phyloP scores from a whole-genome alignment of 35 echinoderm and acorn worm genomes.

The Lytechinus variegatus region DNA sequence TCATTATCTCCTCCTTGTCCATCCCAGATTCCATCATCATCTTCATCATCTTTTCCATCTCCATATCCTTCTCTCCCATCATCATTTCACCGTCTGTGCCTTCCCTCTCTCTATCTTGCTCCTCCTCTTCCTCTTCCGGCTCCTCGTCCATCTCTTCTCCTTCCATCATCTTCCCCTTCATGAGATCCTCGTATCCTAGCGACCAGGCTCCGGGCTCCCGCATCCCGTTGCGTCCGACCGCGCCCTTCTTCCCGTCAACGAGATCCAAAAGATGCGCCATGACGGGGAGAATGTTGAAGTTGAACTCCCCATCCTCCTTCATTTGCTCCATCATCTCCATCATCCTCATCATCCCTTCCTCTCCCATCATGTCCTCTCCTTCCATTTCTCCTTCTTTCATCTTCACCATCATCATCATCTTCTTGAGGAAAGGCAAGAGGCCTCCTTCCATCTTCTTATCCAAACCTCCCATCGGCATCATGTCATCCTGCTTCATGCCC shows the following conservation, averaged over 20 bases:
- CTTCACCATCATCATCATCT: conserved; percentile 44
- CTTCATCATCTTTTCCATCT: not conserved
- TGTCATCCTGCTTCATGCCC: not conserved
- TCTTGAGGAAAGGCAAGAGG: conserved; percentile 29
- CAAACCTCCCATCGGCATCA: not conserved
- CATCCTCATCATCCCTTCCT: conserved; percentile 35
- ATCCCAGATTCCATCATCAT: not conserved
- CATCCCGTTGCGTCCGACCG: not conserved
- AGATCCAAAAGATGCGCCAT: not conserved
- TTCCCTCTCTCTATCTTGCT: not conserved
- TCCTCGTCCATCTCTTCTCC: not conserved
- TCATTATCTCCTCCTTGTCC: conserved; percentile 9
- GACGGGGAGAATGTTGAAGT: not conserved
- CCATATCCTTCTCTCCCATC: conserved; percentile 36
- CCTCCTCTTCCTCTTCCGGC: not conserved
- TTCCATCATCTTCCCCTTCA: not conserved
- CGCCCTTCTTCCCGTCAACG: conserved; percentile 23
- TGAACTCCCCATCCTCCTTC: not conserved
- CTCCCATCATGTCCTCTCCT: not conserved
- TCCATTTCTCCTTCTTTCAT: not conserved
- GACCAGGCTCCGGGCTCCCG: conserved; percentile 12
- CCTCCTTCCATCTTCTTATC: conserved; percentile 24
- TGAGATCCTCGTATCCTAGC: conserved; percentile 19
- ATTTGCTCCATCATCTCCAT: not conserved
- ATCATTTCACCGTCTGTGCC: not conserved